Conservation (phyloP, 1,140 invertebrate species). For the Pteromalus puparum region DNA sequence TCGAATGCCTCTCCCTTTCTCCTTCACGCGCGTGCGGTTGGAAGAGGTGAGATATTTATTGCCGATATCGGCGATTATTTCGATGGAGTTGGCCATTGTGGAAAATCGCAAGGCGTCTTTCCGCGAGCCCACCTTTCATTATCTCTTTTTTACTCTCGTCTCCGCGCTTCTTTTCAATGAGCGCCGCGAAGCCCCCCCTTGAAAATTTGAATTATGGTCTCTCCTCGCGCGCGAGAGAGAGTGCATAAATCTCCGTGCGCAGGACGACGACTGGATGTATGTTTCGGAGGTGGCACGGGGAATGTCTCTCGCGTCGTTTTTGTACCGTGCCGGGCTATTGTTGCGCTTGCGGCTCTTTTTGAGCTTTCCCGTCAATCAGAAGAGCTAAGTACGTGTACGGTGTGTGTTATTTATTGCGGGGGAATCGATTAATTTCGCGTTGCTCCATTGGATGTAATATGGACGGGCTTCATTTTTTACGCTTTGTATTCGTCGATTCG, state of each 20-base stretch:
- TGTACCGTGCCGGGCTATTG: not conserved
- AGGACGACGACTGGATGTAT: not conserved
- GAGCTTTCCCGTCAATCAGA: slow-evolving; percentile 28
- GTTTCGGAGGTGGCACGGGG: not conserved
- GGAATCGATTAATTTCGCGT: slow-evolving; percentile 22
- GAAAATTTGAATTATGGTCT: slow-evolving; percentile 50
- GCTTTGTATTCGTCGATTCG: not conserved
- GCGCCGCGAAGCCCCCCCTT: not conserved
- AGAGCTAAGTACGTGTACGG: not conserved
- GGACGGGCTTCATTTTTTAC: not conserved
- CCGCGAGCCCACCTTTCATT: slow-evolving; percentile 17
- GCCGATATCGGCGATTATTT: slow-evolving; percentile 45
- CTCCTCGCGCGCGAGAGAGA: slow-evolving; percentile 10
- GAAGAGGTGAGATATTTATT: slow-evolving; percentile 50
- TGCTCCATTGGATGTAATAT: not conserved
- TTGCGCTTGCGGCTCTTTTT: slow-evolving; percentile 26
- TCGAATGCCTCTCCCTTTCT: slow-evolving; percentile 24
- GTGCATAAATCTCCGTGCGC: slow-evolving; percentile 48
- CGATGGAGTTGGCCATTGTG: slow-evolving; percentile 49
- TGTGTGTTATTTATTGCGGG: slow-evolving; percentile 32
- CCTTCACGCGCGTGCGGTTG: slow-evolving; percentile 37
- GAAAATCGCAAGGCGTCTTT: slow-evolving; percentile 47
- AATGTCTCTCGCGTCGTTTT: not conserved
- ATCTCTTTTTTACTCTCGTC: slow-evolving; percentile 10
- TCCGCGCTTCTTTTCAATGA: slow-evolving; percentile 39